These are phyloP conservation scores for Saxidomus purpurata DNA, from an alignment of 1,140 invertebrate genomes.

Conservation along the genomic window DNA sequence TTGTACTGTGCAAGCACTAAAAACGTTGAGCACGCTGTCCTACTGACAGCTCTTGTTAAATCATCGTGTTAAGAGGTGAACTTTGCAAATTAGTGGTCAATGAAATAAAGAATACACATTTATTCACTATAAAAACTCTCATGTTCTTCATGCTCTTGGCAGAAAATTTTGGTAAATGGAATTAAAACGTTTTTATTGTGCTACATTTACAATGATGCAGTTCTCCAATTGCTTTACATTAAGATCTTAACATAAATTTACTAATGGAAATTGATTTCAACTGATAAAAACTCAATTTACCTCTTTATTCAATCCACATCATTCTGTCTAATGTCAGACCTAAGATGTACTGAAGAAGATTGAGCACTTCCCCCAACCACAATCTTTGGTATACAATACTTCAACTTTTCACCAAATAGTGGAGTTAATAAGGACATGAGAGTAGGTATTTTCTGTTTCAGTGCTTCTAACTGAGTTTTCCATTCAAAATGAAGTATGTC, in stretches of 20 bases:
- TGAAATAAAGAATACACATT: too few relatives aligned
- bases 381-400: neutral
- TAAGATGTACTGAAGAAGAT: slow-evolving; percentile 11
- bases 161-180: too few relatives aligned
- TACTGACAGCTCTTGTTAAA: too few relatives aligned
- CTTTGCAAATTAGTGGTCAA: too few relatives aligned
- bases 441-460: neutral
- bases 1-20: neutral
- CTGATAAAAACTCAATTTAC: neutral
- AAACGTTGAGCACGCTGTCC: too few relatives aligned
- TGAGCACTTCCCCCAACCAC: neutral
- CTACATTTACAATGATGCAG: too few relatives aligned
- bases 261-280: neutral
- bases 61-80: too few relatives aligned
- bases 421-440: neutral
- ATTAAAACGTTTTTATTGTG: too few relatives aligned
- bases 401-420: neutral
- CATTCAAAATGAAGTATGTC: neutral
- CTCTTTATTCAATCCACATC: slow-evolving; percentile 24
- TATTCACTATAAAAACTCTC: too few relatives aligned
- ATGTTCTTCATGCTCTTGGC: too few relatives aligned
- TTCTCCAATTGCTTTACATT: too few relatives aligned
- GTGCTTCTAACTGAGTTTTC: neutral
- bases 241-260: too few relatives aligned
- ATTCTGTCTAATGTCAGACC: slow-evolving; percentile 27